Percentiles rank a stretch among this genome's conserved stretches.
Evolutionary conservation across 2,888 invertebrate species (phyloP).

Genomic region (Plebejus anna): DNA sequence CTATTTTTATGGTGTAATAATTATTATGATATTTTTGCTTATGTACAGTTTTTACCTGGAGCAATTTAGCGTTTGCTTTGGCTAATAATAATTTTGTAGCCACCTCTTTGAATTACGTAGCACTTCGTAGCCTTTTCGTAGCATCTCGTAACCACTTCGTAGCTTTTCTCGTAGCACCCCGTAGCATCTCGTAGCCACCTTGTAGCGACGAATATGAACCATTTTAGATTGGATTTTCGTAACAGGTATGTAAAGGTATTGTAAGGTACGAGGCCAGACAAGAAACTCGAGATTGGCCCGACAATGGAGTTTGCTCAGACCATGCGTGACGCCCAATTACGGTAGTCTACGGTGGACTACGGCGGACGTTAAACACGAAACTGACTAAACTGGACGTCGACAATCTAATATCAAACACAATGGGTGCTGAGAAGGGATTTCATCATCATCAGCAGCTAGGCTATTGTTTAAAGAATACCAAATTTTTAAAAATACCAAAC

Average conservation of each 20-base stretch:
- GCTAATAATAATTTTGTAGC: too few species aligned
- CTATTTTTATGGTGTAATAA: too few species aligned
- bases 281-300: neutral
- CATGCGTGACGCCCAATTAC: constrained; percentile 15
- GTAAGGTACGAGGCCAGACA: neutral
- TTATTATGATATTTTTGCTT: too few species aligned
- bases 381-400: neutral
- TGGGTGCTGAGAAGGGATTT: neutral
- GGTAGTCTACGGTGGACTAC: neutral
- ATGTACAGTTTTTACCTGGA: too few species aligned
- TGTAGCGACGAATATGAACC: neutral
- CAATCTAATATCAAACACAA: constrained; percentile 1
- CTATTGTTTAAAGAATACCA: neutral
- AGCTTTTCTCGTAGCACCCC: neutral
- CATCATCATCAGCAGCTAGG: neutral
- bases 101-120: too few species aligned
- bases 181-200: neutral
- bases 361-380: constrained; percentile 15
- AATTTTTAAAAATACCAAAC: too few species aligned
- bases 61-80: too few species aligned
- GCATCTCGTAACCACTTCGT: neutral
- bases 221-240: constrained; percentile 6
- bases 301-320: constrained; percentile 13
- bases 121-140: neutral
- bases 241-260: neutral